Percentiles rank a stretch among this genome's conserved stretches.
Evolutionary conservation across 2,888 invertebrate genomes (phyloP).

Genomic region (Ferrisia virgata): DNA sequence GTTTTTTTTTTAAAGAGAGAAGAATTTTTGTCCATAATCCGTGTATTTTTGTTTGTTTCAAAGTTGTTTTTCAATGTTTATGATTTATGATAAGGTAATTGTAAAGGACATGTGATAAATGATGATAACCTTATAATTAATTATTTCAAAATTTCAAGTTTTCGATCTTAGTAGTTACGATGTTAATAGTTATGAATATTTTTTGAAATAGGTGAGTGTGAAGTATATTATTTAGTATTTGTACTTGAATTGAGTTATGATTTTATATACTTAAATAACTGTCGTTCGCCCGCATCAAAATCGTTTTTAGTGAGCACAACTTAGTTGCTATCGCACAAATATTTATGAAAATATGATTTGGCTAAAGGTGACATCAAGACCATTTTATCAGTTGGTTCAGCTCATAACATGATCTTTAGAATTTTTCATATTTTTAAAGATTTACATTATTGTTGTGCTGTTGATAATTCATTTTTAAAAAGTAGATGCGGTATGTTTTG

Average conservation of each 20-base stretch:
- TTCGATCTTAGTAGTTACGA: background rate
- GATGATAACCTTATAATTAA: background rate
- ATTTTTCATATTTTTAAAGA: too few species aligned
- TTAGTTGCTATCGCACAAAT: background rate
- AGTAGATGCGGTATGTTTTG: too few species aligned
- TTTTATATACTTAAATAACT: background rate
- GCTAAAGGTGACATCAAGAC: background rate
- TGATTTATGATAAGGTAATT: background rate
- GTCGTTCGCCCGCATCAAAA: background rate
- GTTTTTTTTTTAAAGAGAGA: too few species aligned
- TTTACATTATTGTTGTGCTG: background rate
- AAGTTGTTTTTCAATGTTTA: background rate
- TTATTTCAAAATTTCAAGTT: background rate
- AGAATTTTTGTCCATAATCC: too few species aligned
- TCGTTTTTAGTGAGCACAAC: background rate
- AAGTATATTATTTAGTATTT: conserved; percentile 11
- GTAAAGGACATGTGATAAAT: background rate
- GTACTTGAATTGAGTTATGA: background rate
- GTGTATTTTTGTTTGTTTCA: background rate
- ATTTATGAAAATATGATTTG: background rate
- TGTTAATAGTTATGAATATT: background rate
- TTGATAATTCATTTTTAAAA: too few species aligned
- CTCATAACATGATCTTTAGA: too few species aligned
- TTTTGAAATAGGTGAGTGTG: conserved; percentile 8
- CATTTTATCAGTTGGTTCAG: too few species aligned